Evolutionary conservation across 92 coral and sea anemone genomes (phyloP), one percentile per base, ranked within the genome.

Genomic region (Phenganax marumi): DNA sequence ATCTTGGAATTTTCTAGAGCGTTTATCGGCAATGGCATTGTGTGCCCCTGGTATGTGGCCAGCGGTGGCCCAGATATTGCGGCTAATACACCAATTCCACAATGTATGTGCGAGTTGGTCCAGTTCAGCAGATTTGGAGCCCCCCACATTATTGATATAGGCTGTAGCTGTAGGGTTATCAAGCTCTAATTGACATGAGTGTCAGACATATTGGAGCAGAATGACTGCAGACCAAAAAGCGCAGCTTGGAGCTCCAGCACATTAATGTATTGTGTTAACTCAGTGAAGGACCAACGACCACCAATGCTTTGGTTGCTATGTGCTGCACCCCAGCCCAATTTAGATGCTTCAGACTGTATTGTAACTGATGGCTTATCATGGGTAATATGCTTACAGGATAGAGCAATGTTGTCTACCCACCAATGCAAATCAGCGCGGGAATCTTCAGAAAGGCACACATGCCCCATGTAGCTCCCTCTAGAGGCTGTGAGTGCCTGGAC

Each of bases 311-410:
- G 52, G 23, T 75, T 85, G 16, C 58, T 69, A n/a, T 10, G 75
- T 3, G 83, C 84, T 25, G 90, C 90, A n/a, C 86, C 92, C 91
- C 91, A 85, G 7, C 89, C 91, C 14, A 48, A 58, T 25, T 64
- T 90, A 6, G 92, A 90, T 7, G 92, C 92, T 70, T 86, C 90
- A 10, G 92, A 84, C 47, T 84, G 87, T 39, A 89, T 56, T 47
- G 69, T 69, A 49, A 88, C 22, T 39, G 24, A 74, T 19, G 91
- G 91, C 56, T 85, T 88, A 11, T 73, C 88, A 39, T 51, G 86
- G 7, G 71, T 64, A 73, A 88, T 88, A 57, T 80, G 61, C 55
- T 76, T 85, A 26, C 75, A 60, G 22, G 82, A 17, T 13, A 10
- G 13, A 19, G 80, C 89, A 75, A 85, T 89, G 70, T 80, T 55